A percentile compares a stretch with the other conserved stretches of the same genome.
phyloP scores from a whole-genome alignment of 2,113 vertebrate genomes.

The Cricetomys ansorgei region DNA sequence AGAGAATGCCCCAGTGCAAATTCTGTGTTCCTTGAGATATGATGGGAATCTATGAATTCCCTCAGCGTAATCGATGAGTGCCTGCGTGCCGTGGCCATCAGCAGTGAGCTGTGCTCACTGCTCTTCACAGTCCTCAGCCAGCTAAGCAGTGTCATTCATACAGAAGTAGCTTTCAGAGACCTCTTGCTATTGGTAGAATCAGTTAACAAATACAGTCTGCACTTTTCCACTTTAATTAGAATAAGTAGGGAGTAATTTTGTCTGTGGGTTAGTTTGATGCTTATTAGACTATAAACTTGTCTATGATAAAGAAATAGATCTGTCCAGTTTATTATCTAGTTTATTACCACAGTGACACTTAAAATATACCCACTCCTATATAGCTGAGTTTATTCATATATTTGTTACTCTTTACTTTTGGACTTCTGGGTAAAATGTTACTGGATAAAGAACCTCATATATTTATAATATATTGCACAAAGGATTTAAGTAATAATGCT shows the following conservation, averaged over 20 bases:
- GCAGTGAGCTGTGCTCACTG: not conserved
- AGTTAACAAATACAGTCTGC: not conserved
- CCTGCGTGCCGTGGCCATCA: not conserved
- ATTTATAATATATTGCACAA: not conserved
- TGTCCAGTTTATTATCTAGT: not conserved
- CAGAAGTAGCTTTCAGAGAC: not conserved
- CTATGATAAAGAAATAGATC: not conserved
- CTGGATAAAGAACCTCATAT: not conserved
- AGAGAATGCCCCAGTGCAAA: not conserved
- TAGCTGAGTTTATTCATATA: not conserved
- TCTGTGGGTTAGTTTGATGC: not conserved
- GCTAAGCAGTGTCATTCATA: not conserved
- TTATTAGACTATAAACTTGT: constrained; percentile 22
- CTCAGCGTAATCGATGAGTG: not conserved
- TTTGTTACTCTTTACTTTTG: not conserved
- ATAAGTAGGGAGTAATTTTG: not conserved
- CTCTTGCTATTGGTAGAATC: not conserved
- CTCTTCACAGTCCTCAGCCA: not conserved
- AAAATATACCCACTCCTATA: not conserved
- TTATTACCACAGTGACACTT: not conserved
- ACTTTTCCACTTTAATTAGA: not conserved
- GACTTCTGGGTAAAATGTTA: not conserved
- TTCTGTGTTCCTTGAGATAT: not conserved
- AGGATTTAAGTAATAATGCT: not conserved
- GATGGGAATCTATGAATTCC: not conserved